Evolutionary conservation across 2,888 invertebrate genomes (phyloP).

Genomic region (Cetonia aurata): DNA sequence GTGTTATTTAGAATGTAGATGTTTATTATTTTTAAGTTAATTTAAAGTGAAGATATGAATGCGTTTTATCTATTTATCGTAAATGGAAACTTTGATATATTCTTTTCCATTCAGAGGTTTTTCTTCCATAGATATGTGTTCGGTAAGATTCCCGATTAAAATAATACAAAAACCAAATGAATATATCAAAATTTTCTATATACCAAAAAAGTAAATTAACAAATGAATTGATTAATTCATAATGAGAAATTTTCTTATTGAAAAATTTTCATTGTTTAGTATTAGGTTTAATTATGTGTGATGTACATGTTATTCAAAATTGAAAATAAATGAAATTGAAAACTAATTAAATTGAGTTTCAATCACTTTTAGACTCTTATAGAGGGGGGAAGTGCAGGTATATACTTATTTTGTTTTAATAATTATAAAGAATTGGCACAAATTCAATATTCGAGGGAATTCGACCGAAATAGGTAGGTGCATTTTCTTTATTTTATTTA

Average conservation of each 20-base stretch:
- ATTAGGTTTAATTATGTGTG: slow-evolving; percentile 66
- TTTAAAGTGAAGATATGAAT: slow-evolving; percentile 42
- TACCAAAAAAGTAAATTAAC: slow-evolving; percentile 58
- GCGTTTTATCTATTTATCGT: slow-evolving; percentile 45
- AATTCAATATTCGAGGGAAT: slow-evolving; percentile 41
- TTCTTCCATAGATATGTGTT: not conserved
- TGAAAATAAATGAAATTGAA: slow-evolving; percentile 66
- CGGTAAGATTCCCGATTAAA: too few species aligned
- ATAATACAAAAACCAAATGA: slow-evolving; percentile 44
- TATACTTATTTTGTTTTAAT: slow-evolving; percentile 30
- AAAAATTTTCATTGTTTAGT: slow-evolving; percentile 56
- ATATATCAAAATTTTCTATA: slow-evolving; percentile 65
- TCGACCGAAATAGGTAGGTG: slow-evolving; percentile 63
- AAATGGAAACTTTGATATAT: slow-evolving; percentile 64
- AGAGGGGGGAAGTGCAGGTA: slow-evolving; percentile 28
- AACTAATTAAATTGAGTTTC: slow-evolving; percentile 48
- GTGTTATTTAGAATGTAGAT: slow-evolving; percentile 63
- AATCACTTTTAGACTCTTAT: slow-evolving; percentile 46
- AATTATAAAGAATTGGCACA: slow-evolving; percentile 49
- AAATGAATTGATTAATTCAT: slow-evolving; percentile 33
- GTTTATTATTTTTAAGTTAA: slow-evolving; percentile 60
- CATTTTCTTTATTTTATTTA: slow-evolving; percentile 58
- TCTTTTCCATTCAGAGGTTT: slow-evolving; percentile 45
- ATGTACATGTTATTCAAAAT: slow-evolving; percentile 69
- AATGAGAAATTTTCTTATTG: slow-evolving; percentile 46